Conservation (phyloP, 2,797 vertebrate species). For the Danio kyathit region DNA sequence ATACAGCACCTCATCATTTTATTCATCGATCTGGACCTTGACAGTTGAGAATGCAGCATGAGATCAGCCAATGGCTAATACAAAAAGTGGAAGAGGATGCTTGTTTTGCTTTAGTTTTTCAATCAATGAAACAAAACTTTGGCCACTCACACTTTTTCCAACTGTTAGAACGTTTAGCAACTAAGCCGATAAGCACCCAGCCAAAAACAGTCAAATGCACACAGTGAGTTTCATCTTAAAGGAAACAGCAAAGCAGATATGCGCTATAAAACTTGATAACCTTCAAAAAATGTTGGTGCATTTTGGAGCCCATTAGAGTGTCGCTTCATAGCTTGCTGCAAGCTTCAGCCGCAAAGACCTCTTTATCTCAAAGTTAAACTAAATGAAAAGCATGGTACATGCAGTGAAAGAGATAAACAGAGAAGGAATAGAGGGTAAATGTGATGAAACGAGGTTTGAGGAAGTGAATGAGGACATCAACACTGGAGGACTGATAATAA, state of each 20-base stretch:
- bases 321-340: neutral
- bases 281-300: slow-evolving; percentile 12
- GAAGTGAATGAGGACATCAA: slow-evolving; percentile 25
- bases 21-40: slow-evolving; percentile 16
- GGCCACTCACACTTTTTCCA: neutral
- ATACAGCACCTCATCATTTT: slow-evolving; percentile 8
- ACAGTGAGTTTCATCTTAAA: slow-evolving; percentile 1
- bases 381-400: slow-evolving; percentile 34
- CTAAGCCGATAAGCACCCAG: slow-evolving; percentile 1
- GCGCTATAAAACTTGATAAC: slow-evolving; percentile 28
- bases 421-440: neutral
- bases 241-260: slow-evolving; percentile 11
- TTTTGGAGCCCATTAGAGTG: neutral
- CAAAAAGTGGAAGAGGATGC: neutral
- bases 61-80: neutral
- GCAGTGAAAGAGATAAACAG: neutral
- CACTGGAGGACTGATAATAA: slow-evolving; percentile 17
- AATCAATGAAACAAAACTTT: slow-evolving; percentile 14
- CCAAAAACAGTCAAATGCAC: neutral
- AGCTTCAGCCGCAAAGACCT: neutral
- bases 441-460: slow-evolving; percentile 1
- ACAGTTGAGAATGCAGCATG: neutral
- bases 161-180: neutral
- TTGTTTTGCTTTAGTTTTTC: neutral
- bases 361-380: slow-evolving; percentile 35